Base-by-base conservation (phyloP, 1,140 invertebrate genomes). In the Conus betulinus region DNA sequence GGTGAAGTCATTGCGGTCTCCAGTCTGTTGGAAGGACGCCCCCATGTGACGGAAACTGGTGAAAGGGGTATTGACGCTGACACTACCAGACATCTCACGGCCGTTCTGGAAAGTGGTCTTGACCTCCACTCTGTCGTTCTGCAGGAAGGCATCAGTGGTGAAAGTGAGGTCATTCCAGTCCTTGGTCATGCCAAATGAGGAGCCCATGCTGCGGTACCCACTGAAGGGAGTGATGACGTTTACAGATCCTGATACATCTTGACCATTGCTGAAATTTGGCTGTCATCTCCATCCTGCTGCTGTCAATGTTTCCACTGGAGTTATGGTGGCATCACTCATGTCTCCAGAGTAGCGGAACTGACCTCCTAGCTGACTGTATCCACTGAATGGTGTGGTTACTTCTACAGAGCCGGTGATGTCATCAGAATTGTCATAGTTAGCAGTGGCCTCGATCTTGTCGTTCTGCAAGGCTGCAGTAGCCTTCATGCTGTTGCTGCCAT, bases 121-220 rank as follows among this genome's bases (percentile, higher is more conserved):
- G 55, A 23, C 55, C 82, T 84, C 82, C 53, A 63, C 11, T 53
- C 23, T 84, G 4, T 84, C 7, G 53, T 20, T 39, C 57, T 84
- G 55, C 53, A 84, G 27, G 82, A 63, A 63, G 82, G 23, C 82
- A 6, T 60, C 57, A 17, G 25, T 13, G 55, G 20, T 84, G 5
- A 67, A 20, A 52, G 52, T 83, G 13, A 83, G 51, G 81, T 83
- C 81, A 10, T 17, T 53, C 23, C 57, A 5, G 74, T 89, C 81
- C 17, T 53, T 76, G 55, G 51, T 60, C 15, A 85, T 67, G 60
- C 51, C 15, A n/a, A 89, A 76, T 13, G 76, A 51, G 5, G 78
- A 39, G n/a, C 84, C 88, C 76, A 82, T 86, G 55, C 53, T 55
- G 57, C 67, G 53, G 81, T 82, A 88, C 13, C 85, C 78, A 6